Evolutionary conservation across 2,113 vertebrate species (phyloP).

Genomic region (Pholis gunnellus): DNA sequence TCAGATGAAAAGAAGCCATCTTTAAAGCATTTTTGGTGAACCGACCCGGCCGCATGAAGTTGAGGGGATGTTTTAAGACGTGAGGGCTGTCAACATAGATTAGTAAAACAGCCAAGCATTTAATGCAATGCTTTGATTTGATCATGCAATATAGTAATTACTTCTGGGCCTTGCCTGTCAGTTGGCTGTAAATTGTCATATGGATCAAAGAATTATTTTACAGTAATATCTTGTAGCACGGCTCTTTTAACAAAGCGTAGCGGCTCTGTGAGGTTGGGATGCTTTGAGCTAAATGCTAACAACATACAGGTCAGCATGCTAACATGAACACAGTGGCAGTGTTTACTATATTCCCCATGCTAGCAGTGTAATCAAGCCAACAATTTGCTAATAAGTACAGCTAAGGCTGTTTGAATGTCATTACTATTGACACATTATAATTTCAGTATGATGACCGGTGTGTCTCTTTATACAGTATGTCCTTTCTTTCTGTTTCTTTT

Average conservation of each 20-base stretch:
- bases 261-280: too few relatives aligned
- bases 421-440: too few relatives aligned
- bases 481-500: not conserved
- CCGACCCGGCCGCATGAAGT: not conserved
- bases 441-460: too few relatives aligned
- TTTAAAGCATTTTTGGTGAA: slow-evolving; percentile 40
- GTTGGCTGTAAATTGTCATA: not conserved
- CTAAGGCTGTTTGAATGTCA: not conserved
- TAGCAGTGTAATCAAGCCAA: not conserved
- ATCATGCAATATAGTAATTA: not conserved
- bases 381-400: not conserved
- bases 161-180: not conserved
- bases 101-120: slow-evolving; percentile 3
- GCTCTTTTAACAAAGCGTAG: not conserved
- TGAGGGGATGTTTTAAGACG: slow-evolving; percentile 19
- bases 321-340: not conserved
- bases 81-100: slow-evolving; percentile 9
- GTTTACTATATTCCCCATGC: not conserved
- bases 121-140: slow-evolving; percentile 4
- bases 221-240: not conserved
- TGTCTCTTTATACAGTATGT: not conserved
- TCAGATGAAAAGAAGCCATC: slow-evolving; percentile 46
- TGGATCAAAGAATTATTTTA: not conserved
- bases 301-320: not conserved
- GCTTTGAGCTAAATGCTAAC: too few relatives aligned